Evolutionary conservation across 2,888 invertebrate genomes (phyloP).

Genomic region (Tetragonula carbonaria): DNA sequence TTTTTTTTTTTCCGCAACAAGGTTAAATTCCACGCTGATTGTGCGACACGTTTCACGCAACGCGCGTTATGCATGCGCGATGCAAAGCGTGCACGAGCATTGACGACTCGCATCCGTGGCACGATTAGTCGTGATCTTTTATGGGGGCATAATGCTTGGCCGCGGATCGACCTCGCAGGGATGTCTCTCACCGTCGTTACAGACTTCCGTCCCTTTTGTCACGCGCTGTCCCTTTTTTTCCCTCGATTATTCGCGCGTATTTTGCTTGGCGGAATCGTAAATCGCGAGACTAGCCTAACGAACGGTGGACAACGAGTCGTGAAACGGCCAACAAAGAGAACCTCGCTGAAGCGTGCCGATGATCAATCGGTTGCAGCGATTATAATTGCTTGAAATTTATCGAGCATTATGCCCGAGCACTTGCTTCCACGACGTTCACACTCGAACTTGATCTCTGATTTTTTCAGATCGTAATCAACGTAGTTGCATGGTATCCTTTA

Average conservation of each 20-base stretch:
- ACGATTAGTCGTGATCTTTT: slow-evolving; percentile 56
- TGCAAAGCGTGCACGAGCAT: slow-evolving; percentile 56
- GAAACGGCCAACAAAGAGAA: slow-evolving; percentile 43
- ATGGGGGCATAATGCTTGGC: slow-evolving; percentile 64
- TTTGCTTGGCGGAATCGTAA: slow-evolving; percentile 61
- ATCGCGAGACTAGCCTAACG: slow-evolving; percentile 66
- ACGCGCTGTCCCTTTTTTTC: slow-evolving; percentile 13
- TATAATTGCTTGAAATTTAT: slow-evolving; percentile 57
- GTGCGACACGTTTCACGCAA: slow-evolving; percentile 19
- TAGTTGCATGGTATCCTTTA: too few species aligned
- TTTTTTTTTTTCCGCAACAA: slow-evolving; percentile 5
- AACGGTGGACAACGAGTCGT: slow-evolving; percentile 60
- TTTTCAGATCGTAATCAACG: too few species aligned
- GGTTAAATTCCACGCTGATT: slow-evolving; percentile 26
- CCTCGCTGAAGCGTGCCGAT: slow-evolving; percentile 50
- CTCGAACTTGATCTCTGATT: not conserved
- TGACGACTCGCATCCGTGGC: slow-evolving; percentile 40
- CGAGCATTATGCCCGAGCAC: slow-evolving; percentile 17
- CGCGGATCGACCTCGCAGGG: slow-evolving; percentile 41
- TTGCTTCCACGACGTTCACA: not conserved
- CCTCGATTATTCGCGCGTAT: slow-evolving; percentile 61
- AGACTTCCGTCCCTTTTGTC: slow-evolving; percentile 55
- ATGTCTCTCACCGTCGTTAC: slow-evolving; percentile 59
- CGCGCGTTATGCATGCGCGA: slow-evolving; percentile 28
- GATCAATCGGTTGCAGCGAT: slow-evolving; percentile 50